Base-by-base conservation (phyloP, 2,113 vertebrate genomes). In the Eulemur macaco region DNA sequence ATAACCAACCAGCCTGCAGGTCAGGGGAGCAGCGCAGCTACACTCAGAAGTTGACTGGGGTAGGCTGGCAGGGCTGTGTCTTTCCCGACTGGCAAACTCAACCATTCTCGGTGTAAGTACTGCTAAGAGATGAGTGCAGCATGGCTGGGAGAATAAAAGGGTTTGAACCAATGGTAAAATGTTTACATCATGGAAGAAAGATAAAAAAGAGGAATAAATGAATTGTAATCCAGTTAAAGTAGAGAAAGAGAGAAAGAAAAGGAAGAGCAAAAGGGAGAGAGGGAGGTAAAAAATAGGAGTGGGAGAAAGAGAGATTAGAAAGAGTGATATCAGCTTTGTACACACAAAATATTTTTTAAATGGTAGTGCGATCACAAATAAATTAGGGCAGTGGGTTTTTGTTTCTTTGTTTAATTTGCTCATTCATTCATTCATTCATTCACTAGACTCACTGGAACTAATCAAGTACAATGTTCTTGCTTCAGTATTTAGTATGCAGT, bases 1-100 rank as follows among this genome's bases (percentile, higher is more conserved):
- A 95, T 84, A 94, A 87, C 47, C 73, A 89, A 63, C 77, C 37
- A n/a, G 71, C 60, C 71, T 88, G 76, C 18, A 66, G 93, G 94
- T 94, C 84, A 23, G 39, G 34, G 12, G 52, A 81, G 71, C 68
- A 77, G 37, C 0, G 8, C 7, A 27, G 68, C 81, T 66, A 34
- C 34, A 58, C 39, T 88, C 68, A 76, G 63, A 86, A 6, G 12
- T 8, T 56, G 52, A 71, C 12, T 45, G 25, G 27, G 39, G 45
- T 23, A 34, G 80, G 50, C 77, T 63, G 42, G 45, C 50, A 56
- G 82, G 42, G 68, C n/a, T 52, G 27, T 12, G 45, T 25, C 58
- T 78, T 52, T 64, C 69, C 50, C 39, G 34, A 14, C 68, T 50
- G 50, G 50, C 37, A 95, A 88, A 71, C 8, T 25, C 82, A 83